Base-by-base conservation (phyloP, 1,140 invertebrate species). In the Lepeophtheirus salmonis region DNA sequence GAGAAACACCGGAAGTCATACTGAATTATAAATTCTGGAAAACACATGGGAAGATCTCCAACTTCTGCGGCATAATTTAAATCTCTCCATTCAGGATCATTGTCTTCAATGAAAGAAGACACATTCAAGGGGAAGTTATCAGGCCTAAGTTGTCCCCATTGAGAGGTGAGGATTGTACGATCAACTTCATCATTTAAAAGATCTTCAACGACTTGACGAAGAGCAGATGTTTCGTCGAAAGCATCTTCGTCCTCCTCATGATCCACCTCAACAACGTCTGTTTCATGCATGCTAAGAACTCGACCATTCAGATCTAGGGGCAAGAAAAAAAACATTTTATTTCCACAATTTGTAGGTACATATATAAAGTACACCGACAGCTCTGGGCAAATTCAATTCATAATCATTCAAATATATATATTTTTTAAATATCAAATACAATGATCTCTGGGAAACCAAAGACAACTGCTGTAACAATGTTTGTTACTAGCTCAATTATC, bases 11-110 rank as follows among this genome's bases (percentile, higher is more conserved):
- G n/a, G 18, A 6, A 56, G 23, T 56, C 54, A 24, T 56, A 56
- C 17, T 56, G 54, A 22, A n/a, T 10, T 6, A 56, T 56, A 22
- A 56, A 56, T 10, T 21, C 17, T 14, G 22, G 22, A 14, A 56
- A 25, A 12, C 12, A 20, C 3, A 10, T 56, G 10, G 54, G 54
- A 12, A 22, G 54, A 4, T n/a, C 12, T 10, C 54, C 54, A 12
- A 56, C 23, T 18, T 56, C 54, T 13, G 23, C 17, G 23, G n/a
- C 22, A 17, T 56, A 56, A 17, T 56, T 20, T 10, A 56, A 22
- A 20, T 56, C 54, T 10, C 23, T 18, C 54, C 54, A 56, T 25
- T 56, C 54, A 4, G 23, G 23, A 17, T 56, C 54, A 14, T 56
- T n/a, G 23, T 56, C 54, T 20, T 56, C 54, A 23, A 56, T 56